Evolutionary conservation across 2,888 invertebrate species (phyloP).

Genomic region (Nephrotoma appendiculata): DNA sequence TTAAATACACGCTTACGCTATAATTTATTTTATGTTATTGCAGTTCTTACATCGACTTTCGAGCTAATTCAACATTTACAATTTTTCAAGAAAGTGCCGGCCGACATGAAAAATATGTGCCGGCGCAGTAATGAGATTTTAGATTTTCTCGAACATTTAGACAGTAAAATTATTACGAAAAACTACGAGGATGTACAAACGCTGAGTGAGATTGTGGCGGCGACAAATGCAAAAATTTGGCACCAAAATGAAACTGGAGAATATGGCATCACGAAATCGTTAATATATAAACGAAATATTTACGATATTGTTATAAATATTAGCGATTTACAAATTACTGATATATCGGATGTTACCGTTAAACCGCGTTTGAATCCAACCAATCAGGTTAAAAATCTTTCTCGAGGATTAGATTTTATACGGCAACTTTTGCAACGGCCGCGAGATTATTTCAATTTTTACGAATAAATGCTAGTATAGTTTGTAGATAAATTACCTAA

Average conservation of each 20-base stretch:
- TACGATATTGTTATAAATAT: background rate
- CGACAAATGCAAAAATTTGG: background rate
- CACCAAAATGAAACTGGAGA: background rate
- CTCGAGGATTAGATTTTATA: background rate
- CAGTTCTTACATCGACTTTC: background rate
- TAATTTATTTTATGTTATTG: background rate
- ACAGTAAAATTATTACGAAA: background rate
- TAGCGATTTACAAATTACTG: background rate
- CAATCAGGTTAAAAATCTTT: background rate
- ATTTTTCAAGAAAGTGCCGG: background rate
- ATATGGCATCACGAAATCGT: background rate
- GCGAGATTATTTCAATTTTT: background rate
- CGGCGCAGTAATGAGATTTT: background rate
- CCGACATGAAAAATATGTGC: background rate
- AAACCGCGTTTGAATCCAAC: background rate
- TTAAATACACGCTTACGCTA: background rate
- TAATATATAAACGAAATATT: background rate
- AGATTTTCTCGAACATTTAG: background rate
- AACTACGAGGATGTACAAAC: background rate
- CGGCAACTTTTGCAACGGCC: background rate
- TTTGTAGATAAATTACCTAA: background rate
- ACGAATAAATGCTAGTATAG: background rate
- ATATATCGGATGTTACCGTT: background rate
- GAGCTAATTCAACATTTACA: background rate
- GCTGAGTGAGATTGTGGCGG: background rate